Evolutionary conservation across 2,888 invertebrate species (phyloP).

Genomic region (Notodonta ziczac): DNA sequence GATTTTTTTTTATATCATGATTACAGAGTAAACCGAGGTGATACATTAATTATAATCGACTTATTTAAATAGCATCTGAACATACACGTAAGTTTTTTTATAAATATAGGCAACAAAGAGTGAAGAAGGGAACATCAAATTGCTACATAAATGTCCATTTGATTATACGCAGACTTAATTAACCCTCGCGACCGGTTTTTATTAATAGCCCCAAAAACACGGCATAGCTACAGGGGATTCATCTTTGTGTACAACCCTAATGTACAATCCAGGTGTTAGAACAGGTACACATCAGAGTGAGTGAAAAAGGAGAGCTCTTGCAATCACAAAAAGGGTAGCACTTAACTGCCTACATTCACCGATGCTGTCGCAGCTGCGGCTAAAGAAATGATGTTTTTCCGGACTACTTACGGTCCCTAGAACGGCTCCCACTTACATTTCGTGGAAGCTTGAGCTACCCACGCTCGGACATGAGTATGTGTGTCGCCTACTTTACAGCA

Average conservation of each 20-base stretch:
- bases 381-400: conserved; percentile 45
- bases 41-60: too few species aligned
- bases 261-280: conserved; percentile 3
- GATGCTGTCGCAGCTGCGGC: conserved; percentile 37
- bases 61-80: too few species aligned
- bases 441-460: conserved; percentile 23
- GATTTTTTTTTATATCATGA: too few species aligned
- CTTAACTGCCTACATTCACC: conserved; percentile 52
- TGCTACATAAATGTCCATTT: background rate
- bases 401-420: conserved; percentile 28
- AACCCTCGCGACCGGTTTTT: conserved; percentile 34
- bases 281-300: conserved; percentile 25
- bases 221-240: conserved; percentile 19
- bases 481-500: too few species aligned
- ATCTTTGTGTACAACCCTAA: conserved; percentile 14
- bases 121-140: too few species aligned
- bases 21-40: too few species aligned
- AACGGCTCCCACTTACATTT: conserved; percentile 32
- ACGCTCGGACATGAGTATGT: background rate
- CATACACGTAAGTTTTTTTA: too few species aligned
- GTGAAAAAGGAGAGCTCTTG: conserved; percentile 40
- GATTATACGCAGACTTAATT: conserved; percentile 25
- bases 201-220: conserved; percentile 29
- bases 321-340: conserved; percentile 52
- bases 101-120: too few species aligned